A percentile compares a stretch with the other conserved stretches of the same genome.
Evolutionary conservation across 2,888 invertebrate genomes (phyloP).

Genomic region (Leucophora obtusa): DNA sequence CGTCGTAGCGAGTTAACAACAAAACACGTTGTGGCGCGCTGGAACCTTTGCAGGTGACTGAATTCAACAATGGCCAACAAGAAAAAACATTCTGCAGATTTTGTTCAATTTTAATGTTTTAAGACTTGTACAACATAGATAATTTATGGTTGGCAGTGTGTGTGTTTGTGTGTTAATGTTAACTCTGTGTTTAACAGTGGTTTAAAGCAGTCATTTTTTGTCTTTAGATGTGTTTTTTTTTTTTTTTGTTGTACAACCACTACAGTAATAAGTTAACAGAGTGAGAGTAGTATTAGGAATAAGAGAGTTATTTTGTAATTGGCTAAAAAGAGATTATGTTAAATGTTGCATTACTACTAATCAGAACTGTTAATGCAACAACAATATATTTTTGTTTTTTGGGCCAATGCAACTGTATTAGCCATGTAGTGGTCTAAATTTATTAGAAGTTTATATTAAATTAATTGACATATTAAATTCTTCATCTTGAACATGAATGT

Average conservation of each 20-base stretch:
- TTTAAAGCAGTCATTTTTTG: background rate
- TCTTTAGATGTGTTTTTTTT: background rate
- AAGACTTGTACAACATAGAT: background rate
- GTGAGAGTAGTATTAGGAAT: background rate
- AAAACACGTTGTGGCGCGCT: constrained; percentile 62
- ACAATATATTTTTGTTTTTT: background rate
- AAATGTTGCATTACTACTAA: background rate
- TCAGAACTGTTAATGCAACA: constrained; percentile 1
- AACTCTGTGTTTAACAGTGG: constrained; percentile 9
- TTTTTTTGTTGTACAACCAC: background rate
- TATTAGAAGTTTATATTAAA: background rate
- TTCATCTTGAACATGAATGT: too few relatives aligned
- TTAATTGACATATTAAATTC: background rate
- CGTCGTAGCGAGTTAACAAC: constrained; percentile 33
- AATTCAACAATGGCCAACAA: constrained; percentile 61
- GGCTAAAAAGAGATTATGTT: background rate
- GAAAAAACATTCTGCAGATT: constrained; percentile 51
- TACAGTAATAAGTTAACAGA: constrained; percentile 10
- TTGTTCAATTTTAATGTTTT: constrained; percentile 8
- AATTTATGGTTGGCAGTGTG: background rate
- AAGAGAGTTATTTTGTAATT: background rate
- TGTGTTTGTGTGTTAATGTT: background rate
- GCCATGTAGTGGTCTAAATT: background rate
- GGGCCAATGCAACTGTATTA: background rate
- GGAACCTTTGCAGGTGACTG: constrained; percentile 68